Evolutionary conservation across 2,113 vertebrate genomes (phyloP).

Genomic region (Delphinus delphis): DNA sequence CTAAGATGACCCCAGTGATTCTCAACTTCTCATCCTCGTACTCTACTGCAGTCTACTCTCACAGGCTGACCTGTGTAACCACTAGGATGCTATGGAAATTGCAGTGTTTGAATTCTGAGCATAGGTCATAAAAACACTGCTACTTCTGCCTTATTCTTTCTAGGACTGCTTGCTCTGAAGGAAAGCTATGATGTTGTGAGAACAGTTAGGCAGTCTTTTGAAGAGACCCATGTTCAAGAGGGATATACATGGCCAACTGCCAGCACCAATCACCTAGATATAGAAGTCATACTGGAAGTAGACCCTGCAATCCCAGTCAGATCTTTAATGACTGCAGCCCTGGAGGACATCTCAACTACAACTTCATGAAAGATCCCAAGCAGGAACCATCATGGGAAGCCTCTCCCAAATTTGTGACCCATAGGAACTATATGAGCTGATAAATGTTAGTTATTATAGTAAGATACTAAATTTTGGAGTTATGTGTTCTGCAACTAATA

Average conservation of each 20-base stretch:
- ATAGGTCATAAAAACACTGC: not conserved
- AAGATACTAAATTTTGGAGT: not conserved
- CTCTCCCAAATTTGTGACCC: not conserved
- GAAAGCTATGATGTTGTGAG: not conserved
- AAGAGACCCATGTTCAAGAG: not conserved
- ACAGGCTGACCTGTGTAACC: not conserved
- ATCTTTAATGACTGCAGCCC: not conserved
- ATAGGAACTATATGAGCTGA: not conserved
- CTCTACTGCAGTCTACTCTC: not conserved
- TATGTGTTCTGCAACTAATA: not conserved
- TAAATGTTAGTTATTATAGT: not conserved
- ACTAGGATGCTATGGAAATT: not conserved
- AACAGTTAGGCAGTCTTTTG: not conserved
- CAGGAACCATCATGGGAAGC: not conserved
- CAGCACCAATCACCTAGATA: not conserved
- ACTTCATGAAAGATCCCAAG: no score
- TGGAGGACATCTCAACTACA: not conserved
- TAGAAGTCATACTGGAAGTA: not conserved
- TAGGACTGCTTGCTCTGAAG: not conserved
- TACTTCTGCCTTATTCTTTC: not conserved
- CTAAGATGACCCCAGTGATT: not conserved
- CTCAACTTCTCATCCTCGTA: not conserved
- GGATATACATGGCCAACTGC: not conserved
- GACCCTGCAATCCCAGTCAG: not conserved
- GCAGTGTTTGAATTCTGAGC: not conserved